phyloP scores from a whole-genome alignment of 1,140 invertebrate species.

The Bacillus rossius region DNA sequence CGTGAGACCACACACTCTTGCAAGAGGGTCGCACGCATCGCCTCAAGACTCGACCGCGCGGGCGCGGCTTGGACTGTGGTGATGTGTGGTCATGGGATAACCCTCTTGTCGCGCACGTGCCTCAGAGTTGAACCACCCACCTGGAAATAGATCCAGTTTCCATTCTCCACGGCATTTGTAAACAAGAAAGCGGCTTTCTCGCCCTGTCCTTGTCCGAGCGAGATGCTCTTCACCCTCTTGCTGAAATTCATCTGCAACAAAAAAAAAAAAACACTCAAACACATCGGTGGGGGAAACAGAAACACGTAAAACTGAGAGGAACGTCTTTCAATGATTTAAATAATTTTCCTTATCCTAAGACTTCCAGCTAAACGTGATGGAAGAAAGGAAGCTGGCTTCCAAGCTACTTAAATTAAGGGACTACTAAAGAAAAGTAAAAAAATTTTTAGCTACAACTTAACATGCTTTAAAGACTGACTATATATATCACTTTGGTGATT shows the following conservation, averaged over 20 bases:
- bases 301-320: neutral
- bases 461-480: too few relatives aligned
- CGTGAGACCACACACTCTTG: neutral
- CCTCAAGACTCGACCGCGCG: neutral
- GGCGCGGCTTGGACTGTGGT: neutral
- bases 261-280: conserved; percentile 18
- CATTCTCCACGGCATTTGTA: conserved; percentile 48
- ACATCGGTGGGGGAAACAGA: neutral
- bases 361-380: neutral
- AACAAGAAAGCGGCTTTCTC: conserved; percentile 58
- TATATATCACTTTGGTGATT: too few relatives aligned
- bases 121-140: conserved; percentile 25
- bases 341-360: neutral
- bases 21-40: neutral
- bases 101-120: neutral
- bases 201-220: conserved; percentile 66
- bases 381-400: too few relatives aligned
- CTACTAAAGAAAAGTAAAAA: too few relatives aligned
- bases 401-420: too few relatives aligned
- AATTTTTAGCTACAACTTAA: too few relatives aligned
- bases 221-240: conserved; percentile 56
- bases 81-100: neutral
- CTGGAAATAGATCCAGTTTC: conserved; percentile 61
- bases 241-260: conserved; percentile 42
- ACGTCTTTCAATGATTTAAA: neutral